phyloP scores from a whole-genome alignment of 1,140 invertebrate species.

The Pogonognathellus flavescens region DNA sequence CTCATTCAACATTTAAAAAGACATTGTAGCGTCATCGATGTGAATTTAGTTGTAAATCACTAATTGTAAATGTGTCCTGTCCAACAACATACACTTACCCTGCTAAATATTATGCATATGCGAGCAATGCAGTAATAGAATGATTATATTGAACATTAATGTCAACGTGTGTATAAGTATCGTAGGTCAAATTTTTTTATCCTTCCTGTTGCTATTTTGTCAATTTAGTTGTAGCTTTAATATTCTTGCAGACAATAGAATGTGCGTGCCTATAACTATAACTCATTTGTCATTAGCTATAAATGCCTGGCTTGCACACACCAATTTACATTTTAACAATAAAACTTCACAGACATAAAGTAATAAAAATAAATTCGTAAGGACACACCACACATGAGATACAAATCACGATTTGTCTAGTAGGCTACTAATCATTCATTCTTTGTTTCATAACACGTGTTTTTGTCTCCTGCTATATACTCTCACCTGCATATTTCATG shows the following conservation, averaged over 20 bases:
- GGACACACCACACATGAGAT: background rate
- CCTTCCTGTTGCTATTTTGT: background rate
- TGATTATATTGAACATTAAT: background rate
- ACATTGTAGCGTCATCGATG: too few relatives aligned
- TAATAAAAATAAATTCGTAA: constrained; percentile 24
- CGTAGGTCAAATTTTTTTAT: constrained; percentile 20
- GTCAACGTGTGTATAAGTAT: background rate
- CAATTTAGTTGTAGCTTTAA: background rate
- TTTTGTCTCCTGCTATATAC: too few relatives aligned
- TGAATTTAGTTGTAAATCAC: too few relatives aligned
- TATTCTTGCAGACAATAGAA: too few relatives aligned
- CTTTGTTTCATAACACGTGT: too few relatives aligned
- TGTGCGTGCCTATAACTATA: background rate
- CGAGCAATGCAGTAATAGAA: background rate
- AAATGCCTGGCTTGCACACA: constrained; percentile 5
- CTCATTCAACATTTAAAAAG: too few relatives aligned
- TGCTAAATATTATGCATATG: background rate
- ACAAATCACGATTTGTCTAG: too few relatives aligned
- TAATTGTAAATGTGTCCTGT: too few relatives aligned
- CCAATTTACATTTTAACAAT: constrained; percentile 7
- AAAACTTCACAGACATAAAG: background rate
- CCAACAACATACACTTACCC: background rate
- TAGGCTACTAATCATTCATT: too few relatives aligned
- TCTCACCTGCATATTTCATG: too few relatives aligned
- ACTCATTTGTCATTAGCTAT: constrained; percentile 7